Evolutionary conservation across 1,140 invertebrate species (phyloP), one percentile per base, ranked within the genome.

Genomic region (Procambarus clarkii): DNA sequence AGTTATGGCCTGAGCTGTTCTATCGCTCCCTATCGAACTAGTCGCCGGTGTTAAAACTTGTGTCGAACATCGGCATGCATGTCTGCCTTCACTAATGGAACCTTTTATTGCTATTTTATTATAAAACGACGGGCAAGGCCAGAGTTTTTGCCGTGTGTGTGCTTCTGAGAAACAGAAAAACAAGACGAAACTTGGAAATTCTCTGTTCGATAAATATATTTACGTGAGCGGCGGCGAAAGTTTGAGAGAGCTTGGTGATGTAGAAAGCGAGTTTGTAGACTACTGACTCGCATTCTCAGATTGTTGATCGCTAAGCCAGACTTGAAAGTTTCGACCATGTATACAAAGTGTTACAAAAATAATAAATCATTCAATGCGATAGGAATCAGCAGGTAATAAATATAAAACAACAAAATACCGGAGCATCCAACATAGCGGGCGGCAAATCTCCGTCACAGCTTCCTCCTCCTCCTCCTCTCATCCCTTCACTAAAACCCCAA

Each of bases 401-500:
- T 64, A 64, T 18, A 82, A 18, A 60, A 82, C 50, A 82, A 82
- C 21, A 60, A 82, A 13, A 34, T 24, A 58, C n/a, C 76, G 7
- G 34, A 78, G 76, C 76, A 44, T 45, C 76, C 9, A 21, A 15
- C 76, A 18, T 18, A n/a, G 5, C n/a, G n/a, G 21, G 48, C 80
- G 34, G 13, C 80, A 54, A 82, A 60, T 50, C 80, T 82, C 80
- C 80, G 80, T 82, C 80, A 82, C 44, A 44, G 58, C 77, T 11
- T 83, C 80, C 69, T 71, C 45, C 76, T 21, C 45, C 24, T 79
- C 46, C 15, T 48, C 46, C 79, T 89, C 46, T 58, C 87, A 24
- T 60, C 34, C 48, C 64, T 60, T 34, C 64, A 89, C 60, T 44
- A 82, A 82, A 89, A n/a, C 64, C 79, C 64, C 58, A 88, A 82